Evolutionary conservation across 2,113 vertebrate genomes (phyloP).

Genomic region (Anguilla japonica): DNA sequence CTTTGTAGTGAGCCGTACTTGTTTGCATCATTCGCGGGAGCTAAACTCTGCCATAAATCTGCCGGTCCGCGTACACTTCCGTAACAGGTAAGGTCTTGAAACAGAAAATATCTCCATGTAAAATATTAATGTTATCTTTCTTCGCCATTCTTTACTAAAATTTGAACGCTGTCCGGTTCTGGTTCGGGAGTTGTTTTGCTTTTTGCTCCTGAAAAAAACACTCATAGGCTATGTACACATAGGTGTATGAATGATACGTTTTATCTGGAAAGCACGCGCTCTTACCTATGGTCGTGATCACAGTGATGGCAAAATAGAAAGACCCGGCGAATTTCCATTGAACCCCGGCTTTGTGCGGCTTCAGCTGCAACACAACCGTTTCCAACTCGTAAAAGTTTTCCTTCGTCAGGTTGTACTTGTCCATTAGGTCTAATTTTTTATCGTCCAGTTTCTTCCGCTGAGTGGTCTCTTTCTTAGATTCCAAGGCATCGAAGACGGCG

Average conservation of each 20-base stretch:
- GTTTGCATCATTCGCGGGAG: background rate
- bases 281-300: conserved; percentile 95
- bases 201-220: no score
- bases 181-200: no score
- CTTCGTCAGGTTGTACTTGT: conserved; percentile 83
- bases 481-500: conserved; percentile 89
- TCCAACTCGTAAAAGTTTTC: conserved; percentile 80
- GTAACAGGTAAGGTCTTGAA: background rate
- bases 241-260: background rate
- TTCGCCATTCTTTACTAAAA: background rate
- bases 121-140: background rate
- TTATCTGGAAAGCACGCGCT: background rate
- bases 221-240: no score
- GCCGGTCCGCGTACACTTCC: background rate
- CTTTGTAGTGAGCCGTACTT: background rate
- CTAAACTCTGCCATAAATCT: background rate
- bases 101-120: background rate
- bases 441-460: conserved; percentile 71
- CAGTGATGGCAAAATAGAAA: conserved; percentile 97
- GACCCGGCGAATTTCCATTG: conserved; percentile 94
- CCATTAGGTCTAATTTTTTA: conserved; percentile 70
- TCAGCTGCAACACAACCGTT: conserved; percentile 84
- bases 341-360: conserved; percentile 91
- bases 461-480: conserved; percentile 80
- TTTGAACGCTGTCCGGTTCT: no score